phyloP scores from a whole-genome alignment of 2,113 vertebrate species.

The Columba livia region DNA sequence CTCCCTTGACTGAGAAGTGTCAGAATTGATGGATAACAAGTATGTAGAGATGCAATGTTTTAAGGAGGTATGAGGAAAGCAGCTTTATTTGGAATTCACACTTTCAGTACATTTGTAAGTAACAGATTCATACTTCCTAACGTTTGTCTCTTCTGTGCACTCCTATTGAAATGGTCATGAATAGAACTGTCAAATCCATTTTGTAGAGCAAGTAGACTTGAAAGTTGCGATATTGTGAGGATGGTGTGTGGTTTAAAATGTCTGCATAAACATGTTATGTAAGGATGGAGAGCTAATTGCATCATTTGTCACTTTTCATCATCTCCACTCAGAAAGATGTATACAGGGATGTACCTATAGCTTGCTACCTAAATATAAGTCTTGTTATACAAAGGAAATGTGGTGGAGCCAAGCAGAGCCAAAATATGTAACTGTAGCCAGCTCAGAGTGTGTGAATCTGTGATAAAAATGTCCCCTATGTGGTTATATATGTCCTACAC shows the following conservation, averaged over 20 bases:
- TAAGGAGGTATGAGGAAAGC: conserved; percentile 43
- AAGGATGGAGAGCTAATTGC: conserved; percentile 53
- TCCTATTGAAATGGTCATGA: conserved; percentile 51
- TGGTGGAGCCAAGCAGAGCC: neutral
- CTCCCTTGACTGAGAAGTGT: conserved; percentile 49
- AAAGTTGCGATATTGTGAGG: conserved; percentile 22
- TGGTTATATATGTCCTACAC: neutral
- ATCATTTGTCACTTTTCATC: conserved; percentile 48
- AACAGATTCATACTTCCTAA: conserved; percentile 64
- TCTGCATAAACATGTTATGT: conserved; percentile 56
- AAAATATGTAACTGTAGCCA: neutral
- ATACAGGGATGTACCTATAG: neutral
- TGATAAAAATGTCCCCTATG: neutral
- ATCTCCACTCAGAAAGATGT: conserved; percentile 12
- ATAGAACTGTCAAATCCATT: conserved; percentile 49
- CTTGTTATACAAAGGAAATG: neutral
- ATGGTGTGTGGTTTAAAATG: conserved; percentile 41
- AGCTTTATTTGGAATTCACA: conserved; percentile 43
- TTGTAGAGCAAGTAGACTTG: conserved; percentile 37
- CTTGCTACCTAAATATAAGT: neutral
- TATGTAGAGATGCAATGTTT: conserved; percentile 57
- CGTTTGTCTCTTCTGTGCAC: conserved; percentile 55
- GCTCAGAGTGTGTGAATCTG: neutral
- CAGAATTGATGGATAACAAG: conserved; percentile 37
- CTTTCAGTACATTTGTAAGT: conserved; percentile 56